Evolutionary conservation across 1,140 invertebrate genomes (phyloP).

Genomic region (Nilaparvata lugens): DNA sequence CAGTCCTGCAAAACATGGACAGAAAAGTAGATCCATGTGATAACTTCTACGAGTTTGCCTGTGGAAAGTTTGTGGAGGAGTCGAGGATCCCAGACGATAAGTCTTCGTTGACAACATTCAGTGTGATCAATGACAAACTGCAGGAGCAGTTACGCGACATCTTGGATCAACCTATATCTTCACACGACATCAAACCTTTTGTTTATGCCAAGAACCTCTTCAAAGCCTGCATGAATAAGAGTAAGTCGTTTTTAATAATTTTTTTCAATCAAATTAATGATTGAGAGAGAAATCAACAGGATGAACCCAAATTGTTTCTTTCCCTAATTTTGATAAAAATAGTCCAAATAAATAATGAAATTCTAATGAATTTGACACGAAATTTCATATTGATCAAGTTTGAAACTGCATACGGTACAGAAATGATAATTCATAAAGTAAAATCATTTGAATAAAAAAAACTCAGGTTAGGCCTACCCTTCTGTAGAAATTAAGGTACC

Average conservation of each 20-base stretch:
- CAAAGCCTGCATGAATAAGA: conserved; percentile 76
- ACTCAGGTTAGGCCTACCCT: no score
- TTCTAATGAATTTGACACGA: no score
- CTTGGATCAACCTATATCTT: conserved; percentile 54
- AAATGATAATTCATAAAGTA: no score
- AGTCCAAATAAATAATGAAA: no score
- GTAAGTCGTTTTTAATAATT: conserved; percentile 41
- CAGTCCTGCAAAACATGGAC: conserved; percentile 45
- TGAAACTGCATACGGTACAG: no score
- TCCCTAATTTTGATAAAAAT: no score
- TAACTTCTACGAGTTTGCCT: conserved; percentile 61
- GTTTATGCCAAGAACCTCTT: conserved; percentile 67
- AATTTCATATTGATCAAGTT: no score
- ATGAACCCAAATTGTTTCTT: no score
- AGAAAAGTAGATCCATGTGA: conserved; percentile 48
- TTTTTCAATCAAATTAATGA: no score
- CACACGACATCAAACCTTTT: conserved; percentile 61
- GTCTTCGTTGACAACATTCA: conserved; percentile 64
- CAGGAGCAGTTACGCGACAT: conserved; percentile 66
- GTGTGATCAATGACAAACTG: conserved; percentile 66
- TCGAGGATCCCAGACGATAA: conserved; percentile 15
- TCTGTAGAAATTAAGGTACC: no score
- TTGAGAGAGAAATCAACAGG: no score
- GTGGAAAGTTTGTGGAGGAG: conserved; percentile 38
- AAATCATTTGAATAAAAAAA: no score